Evolutionary conservation across 1,140 invertebrate species (phyloP).

Genomic region (Arctopsyche grandis): DNA sequence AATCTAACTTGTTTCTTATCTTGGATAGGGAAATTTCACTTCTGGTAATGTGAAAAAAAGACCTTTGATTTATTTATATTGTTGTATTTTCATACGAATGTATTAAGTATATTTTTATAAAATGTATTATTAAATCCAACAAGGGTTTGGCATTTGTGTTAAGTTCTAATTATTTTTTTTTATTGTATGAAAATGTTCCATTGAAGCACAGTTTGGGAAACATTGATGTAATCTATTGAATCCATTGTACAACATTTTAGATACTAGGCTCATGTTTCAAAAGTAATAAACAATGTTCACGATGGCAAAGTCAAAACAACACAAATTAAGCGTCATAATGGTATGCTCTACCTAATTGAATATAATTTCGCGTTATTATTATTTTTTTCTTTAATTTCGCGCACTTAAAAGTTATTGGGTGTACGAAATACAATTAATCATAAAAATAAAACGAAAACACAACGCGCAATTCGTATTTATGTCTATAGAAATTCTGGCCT

Average conservation of each 20-base stretch:
- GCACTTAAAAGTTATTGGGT: constrained; percentile 14
- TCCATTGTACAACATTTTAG: background rate
- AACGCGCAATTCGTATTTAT: background rate
- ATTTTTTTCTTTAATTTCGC: constrained; percentile 14
- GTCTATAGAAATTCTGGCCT: background rate
- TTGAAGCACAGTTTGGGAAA: too few species aligned
- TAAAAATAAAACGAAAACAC: background rate
- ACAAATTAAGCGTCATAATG: background rate
- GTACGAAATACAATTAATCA: constrained; percentile 11
- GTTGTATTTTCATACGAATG: too few species aligned
- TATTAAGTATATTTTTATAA: too few species aligned
- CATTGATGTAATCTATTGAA: too few species aligned
- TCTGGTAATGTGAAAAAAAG: too few species aligned
- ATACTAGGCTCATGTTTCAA: background rate
- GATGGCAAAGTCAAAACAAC: background rate
- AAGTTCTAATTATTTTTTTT: too few species aligned
- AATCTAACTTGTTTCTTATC: too few species aligned
- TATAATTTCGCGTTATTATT: constrained; percentile 25
- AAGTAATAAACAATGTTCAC: background rate
- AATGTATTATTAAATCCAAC: too few species aligned
- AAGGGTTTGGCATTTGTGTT: too few species aligned
- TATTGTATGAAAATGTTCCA: too few species aligned
- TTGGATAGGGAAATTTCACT: too few species aligned
- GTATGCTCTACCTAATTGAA: constrained; percentile 16
- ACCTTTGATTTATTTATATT: too few species aligned